A percentile compares a stretch with the other conserved stretches of the same genome.
Conservation (phyloP, 2,113 vertebrate species). For the Otocyon megalotis region DNA sequence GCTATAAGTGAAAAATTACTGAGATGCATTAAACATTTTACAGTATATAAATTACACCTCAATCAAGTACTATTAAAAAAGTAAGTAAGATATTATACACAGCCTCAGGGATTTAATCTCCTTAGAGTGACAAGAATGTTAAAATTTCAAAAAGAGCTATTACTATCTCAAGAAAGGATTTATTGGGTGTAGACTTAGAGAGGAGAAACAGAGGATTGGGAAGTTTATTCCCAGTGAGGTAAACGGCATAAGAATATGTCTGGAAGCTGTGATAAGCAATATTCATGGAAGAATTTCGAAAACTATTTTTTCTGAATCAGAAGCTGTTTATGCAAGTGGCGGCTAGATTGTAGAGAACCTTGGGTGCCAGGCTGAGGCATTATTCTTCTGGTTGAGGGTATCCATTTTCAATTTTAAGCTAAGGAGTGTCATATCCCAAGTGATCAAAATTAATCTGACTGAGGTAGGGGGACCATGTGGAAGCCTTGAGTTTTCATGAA, state of each 20-base stretch:
- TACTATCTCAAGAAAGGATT: slow-evolving; percentile 17
- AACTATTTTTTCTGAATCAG: background rate
- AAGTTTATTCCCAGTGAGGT: background rate
- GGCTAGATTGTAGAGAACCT: background rate
- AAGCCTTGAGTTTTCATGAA: background rate
- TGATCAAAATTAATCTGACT: background rate
- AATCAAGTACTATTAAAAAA: background rate
- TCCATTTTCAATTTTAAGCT: background rate
- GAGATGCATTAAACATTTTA: background rate
- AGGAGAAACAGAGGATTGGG: background rate
- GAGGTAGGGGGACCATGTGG: background rate
- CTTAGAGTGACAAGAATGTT: slow-evolving; percentile 20
- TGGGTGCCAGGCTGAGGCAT: background rate
- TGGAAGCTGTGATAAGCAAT: background rate
- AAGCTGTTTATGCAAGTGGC: background rate
- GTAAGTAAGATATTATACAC: background rate
- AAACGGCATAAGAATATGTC: background rate
- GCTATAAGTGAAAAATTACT: background rate
- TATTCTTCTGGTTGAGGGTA: background rate
- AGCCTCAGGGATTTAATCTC: background rate
- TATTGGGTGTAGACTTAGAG: background rate
- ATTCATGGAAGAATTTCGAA: slow-evolving; percentile 15
- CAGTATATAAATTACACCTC: background rate
- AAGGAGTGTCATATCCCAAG: background rate
- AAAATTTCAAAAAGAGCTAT: background rate